Percentiles rank a stretch among this genome's conserved stretches.
phyloP scores from a whole-genome alignment of 1,140 invertebrate species.

The Pseudomyrmex flavicornis region DNA sequence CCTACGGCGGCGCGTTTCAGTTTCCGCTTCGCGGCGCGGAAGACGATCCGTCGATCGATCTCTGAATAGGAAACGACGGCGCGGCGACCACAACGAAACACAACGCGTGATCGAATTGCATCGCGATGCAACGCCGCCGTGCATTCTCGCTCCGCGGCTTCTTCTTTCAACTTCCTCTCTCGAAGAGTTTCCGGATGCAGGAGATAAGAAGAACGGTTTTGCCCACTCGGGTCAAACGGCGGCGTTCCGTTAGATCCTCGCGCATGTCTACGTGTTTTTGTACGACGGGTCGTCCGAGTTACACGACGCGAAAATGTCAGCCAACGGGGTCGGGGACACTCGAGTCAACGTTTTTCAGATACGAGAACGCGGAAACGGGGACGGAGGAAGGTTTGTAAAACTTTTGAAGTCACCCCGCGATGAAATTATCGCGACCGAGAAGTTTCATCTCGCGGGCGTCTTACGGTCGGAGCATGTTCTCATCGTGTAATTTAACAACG shows the following conservation, averaged over 20 bases:
- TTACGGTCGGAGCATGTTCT: background rate
- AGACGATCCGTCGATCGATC: constrained; percentile 68
- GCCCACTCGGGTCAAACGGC: constrained; percentile 63
- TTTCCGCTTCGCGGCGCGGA: constrained; percentile 73
- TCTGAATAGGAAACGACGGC: constrained; percentile 65
- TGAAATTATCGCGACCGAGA: constrained; percentile 48
- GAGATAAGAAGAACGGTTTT: constrained; percentile 62
- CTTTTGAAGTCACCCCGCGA: constrained; percentile 58
- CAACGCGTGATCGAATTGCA: constrained; percentile 70
- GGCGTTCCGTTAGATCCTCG: constrained; percentile 6
- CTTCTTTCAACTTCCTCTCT: constrained; percentile 30
- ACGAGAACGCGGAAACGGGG: constrained; percentile 35
- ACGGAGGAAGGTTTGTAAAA: constrained; percentile 33
- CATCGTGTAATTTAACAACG: constrained; percentile 52
- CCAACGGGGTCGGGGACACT: constrained; percentile 62
- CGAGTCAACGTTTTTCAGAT: constrained; percentile 49
- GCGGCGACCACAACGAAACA: constrained; percentile 19
- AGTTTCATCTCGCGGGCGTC: constrained; percentile 14
- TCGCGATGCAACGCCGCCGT: constrained; percentile 44
- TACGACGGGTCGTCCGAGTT: constrained; percentile 23
- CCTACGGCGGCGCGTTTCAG: constrained; percentile 62
- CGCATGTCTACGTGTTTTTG: constrained; percentile 20
- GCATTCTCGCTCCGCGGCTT: background rate
- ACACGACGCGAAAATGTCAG: constrained; percentile 59
- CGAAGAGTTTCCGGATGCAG: constrained; percentile 27